Conservation (phyloP, 2,888 invertebrate species). For the Nebria brevicollis region DNA sequence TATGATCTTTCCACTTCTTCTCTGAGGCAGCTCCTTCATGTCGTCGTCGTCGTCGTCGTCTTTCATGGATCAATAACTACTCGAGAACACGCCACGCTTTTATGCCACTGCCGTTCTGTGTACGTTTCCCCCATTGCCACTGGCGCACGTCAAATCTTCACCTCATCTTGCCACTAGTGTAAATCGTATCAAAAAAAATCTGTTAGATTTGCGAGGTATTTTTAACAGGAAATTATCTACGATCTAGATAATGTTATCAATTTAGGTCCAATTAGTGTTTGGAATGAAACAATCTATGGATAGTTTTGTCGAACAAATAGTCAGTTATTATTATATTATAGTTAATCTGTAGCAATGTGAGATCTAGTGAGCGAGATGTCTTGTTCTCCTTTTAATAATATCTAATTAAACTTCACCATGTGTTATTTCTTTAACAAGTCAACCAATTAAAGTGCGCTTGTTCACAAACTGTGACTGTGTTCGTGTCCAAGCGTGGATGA, state of each 20-base stretch:
- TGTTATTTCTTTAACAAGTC: conserved; percentile 20
- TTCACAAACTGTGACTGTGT: neutral
- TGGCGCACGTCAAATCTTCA: neutral
- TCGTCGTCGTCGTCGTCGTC: neutral
- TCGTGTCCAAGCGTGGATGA: neutral
- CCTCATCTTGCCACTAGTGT: neutral
- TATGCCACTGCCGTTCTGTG: neutral
- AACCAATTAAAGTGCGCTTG: conserved; percentile 10
- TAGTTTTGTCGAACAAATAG: neutral
- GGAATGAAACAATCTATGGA: neutral
- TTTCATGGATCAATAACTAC: conserved; percentile 19
- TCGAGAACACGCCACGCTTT: neutral
- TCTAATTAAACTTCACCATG: conserved; percentile 9
- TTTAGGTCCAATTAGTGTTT: neutral
- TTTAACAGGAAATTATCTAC: neutral
- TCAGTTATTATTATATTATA: neutral
- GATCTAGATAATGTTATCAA: neutral
- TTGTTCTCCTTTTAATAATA: neutral
- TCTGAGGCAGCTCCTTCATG: neutral
- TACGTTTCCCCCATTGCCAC: neutral
- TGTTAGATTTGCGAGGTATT: too few species aligned
- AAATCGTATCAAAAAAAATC: too few species aligned
- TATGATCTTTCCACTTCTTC: conserved; percentile 16
- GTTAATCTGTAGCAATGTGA: neutral
- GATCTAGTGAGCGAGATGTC: neutral